Percentiles rank a stretch among this genome's conserved stretches.
Conservation (phyloP, 2,113 vertebrate genomes). For the Microtus montanus region DNA sequence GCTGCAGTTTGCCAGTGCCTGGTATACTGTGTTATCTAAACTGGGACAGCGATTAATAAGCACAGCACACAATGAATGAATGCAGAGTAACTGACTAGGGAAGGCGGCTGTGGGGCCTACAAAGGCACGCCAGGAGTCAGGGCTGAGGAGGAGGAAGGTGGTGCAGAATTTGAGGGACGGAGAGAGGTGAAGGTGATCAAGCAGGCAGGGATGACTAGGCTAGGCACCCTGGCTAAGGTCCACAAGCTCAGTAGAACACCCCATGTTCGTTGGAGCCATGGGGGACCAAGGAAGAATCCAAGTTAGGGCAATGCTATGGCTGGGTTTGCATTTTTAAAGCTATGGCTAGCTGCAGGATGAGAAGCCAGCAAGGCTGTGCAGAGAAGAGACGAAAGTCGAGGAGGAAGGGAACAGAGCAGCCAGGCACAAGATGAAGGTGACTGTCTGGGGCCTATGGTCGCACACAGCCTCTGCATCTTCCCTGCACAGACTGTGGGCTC, state of each 20-base stretch:
- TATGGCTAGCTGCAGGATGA: neutral
- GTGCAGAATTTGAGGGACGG: neutral
- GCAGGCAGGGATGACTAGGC: neutral
- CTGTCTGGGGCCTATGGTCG: too few species aligned
- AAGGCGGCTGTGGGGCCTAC: neutral
- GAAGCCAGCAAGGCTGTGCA: neutral
- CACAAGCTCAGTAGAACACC: neutral
- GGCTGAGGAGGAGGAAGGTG: neutral
- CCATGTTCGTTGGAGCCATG: neutral
- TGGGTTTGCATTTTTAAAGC: neutral
- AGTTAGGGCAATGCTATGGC: neutral
- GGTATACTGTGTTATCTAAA: neutral
- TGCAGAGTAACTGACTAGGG: neutral
- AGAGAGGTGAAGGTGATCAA: neutral
- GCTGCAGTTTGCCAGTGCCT: neutral
- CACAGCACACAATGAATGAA: neutral
- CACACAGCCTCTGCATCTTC: accelerated
- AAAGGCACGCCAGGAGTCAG: neutral
- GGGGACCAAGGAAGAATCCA: neutral
- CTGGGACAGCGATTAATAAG: neutral
- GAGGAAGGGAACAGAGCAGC: neutral
- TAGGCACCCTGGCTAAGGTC: neutral
- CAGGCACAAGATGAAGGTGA: neutral
- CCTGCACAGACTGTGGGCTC: neutral
- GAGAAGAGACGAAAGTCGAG: neutral